These are phyloP conservation scores for Helicolenus hilgendorfi DNA, from an alignment of 2,797 vertebrate genomes.

Conservation along the genomic window DNA sequence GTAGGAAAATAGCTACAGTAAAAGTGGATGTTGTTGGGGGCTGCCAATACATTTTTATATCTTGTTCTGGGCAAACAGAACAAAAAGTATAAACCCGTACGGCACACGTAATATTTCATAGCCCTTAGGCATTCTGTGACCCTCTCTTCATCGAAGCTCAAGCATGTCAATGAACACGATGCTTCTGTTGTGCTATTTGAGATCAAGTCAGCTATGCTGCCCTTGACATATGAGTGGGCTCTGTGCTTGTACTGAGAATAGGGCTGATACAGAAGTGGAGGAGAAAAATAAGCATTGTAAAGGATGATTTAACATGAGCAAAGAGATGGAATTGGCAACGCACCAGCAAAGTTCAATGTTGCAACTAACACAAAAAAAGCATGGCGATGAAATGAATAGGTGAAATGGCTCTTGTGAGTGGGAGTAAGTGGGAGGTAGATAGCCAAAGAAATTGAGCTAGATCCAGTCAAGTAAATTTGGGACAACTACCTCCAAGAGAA, in stretches of 20 bases:
- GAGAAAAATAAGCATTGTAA: neutral
- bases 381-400: neutral
- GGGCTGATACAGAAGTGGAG: neutral
- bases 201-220: neutral
- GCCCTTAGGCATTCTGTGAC: neutral
- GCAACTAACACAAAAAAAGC: neutral
- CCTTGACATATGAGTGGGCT: slow-evolving; percentile 25
- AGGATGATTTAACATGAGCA: slow-evolving; percentile 20
- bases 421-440: slow-evolving; percentile 17
- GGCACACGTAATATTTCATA: neutral
- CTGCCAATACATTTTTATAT: neutral
- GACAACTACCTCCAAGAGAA: slow-evolving; percentile 6
- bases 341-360: slow-evolving; percentile 28
- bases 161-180: slow-evolving; percentile 28
- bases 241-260: neutral
- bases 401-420: slow-evolving; percentile 30
- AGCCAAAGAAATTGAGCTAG: slow-evolving; percentile 14
- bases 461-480: slow-evolving; percentile 1
- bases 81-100: neutral
- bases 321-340: slow-evolving; percentile 4
- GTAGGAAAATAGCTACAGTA: neutral
- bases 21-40: neutral
- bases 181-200: slow-evolving; percentile 17
- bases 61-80: slow-evolving; percentile 5
- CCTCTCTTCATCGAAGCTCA: slow-evolving; percentile 2